Percentiles rank a stretch among this genome's conserved stretches.
Evolutionary conservation across 2,797 vertebrate genomes (phyloP).

Genomic region (Dendrocincla tyrannina): DNA sequence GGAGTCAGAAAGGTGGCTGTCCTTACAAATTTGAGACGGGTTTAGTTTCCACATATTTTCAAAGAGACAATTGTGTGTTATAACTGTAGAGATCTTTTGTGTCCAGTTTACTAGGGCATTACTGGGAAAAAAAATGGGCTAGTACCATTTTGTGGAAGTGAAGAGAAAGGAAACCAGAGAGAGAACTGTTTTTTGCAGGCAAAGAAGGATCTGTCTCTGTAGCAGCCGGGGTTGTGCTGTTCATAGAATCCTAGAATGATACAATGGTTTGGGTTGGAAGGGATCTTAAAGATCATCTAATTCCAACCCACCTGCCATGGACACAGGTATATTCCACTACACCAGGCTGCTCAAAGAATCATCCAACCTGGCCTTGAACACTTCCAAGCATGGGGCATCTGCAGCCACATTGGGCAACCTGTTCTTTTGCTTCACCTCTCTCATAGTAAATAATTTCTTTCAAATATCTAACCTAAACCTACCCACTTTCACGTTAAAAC

Average conservation of each 20-base stretch:
- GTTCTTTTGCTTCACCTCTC: not conserved
- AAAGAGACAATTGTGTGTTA: fast-evolving
- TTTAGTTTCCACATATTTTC: not conserved
- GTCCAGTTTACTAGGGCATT: not conserved
- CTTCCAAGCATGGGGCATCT: not conserved
- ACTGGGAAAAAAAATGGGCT: not conserved
- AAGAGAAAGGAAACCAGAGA: not conserved
- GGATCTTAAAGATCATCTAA: not conserved
- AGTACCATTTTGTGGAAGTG: not conserved
- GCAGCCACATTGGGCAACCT: not conserved
- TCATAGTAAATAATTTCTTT: not conserved
- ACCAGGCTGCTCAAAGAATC: not conserved
- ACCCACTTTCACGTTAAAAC: not conserved
- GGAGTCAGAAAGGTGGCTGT: not conserved
- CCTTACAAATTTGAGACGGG: not conserved
- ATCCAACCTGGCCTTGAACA: not conserved
- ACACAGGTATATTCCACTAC: not conserved
- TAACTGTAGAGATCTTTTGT: not conserved
- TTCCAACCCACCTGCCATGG: not conserved
- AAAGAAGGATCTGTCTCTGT: not conserved
- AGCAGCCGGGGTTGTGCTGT: not conserved
- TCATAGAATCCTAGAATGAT: not conserved
- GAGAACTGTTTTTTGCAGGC: not conserved
- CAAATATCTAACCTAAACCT: not conserved
- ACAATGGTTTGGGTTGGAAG: not conserved